Base-by-base conservation (phyloP, 2,888 invertebrate species). In the Drosophila falleni region DNA sequence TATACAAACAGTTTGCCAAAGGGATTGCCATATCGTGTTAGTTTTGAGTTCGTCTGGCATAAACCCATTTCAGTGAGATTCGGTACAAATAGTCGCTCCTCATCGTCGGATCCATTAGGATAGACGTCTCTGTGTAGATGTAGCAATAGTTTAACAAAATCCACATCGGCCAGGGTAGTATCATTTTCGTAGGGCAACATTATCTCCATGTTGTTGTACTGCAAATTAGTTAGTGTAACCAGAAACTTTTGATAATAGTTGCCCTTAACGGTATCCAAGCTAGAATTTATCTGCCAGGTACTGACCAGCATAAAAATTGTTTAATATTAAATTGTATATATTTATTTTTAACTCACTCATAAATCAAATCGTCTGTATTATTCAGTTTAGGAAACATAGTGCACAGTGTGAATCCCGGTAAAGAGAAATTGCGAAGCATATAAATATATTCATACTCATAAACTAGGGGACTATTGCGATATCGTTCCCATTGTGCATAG, bases 351-450 rank as follows among this genome's bases (percentile, higher is more conserved):
- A 79, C 84, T 86, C 55, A 92, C 90, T 83, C 51, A 2, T 90
- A 66, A 26, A 92, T 92, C n/a, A 90, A 58, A 10, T 90, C 73
- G 5, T 92, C 74, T 23, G 89, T 82, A 2, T 80, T 63, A 1
- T 90, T 73, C 16, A 92, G 79, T 29, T 93, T 72, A 74, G 92
- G 91, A 16, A 84, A 88, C 5, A 85, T 63, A 0, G 94, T 93
- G 71, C 95, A 95, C 56, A 94, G 86, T 0, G 94, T 94, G 0
- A 93, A 81, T 0, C 93, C 91, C 1, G 94, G 93, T 73, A 93
- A 93, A 0, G 93, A 91, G 9, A 94, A 93, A 44, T 93, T 92
- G 87, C 93, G 93, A 16, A 93, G 91, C 47, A 93, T 93, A 66
- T 93, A 90, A 58, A 94, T 92, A 60, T 93, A 89, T 86, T 94